Evolutionary conservation across 2,113 vertebrate species (phyloP).

Genomic region (Peromyscus maniculatus): DNA sequence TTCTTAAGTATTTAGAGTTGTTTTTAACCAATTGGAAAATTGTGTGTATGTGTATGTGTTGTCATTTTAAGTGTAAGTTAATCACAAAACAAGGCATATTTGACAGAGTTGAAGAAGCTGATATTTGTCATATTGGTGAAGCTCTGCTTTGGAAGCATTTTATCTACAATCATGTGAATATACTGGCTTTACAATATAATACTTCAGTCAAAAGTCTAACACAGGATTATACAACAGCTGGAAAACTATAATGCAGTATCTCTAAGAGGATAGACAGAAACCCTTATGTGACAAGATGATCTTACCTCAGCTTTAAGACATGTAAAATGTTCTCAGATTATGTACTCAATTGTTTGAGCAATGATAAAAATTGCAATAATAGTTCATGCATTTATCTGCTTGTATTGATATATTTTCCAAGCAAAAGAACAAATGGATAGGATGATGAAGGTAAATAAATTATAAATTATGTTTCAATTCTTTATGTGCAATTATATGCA

Average conservation of each 20-base stretch:
- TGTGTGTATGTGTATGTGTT: neutral
- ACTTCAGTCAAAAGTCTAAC: neutral
- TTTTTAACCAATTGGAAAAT: neutral
- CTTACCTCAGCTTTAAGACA: slow-evolving; percentile 64
- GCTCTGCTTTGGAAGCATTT: neutral
- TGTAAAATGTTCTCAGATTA: slow-evolving; percentile 69
- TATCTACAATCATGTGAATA: neutral
- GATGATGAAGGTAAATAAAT: slow-evolving; percentile 68
- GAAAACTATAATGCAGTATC: neutral
- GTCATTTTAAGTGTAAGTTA: neutral
- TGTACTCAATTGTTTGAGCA: slow-evolving; percentile 74
- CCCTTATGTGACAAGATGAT: slow-evolving; percentile 58
- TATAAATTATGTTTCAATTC: slow-evolving; percentile 69
- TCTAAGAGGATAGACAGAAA: slow-evolving; percentile 54
- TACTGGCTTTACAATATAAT: neutral
- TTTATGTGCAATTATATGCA: slow-evolving; percentile 42
- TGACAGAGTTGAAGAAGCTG: neutral
- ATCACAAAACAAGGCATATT: slow-evolving; percentile 2
- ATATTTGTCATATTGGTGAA: neutral
- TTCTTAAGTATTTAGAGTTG: neutral
- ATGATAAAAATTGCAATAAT: slow-evolving; percentile 76
- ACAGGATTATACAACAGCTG: neutral
- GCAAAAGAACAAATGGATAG: slow-evolving; percentile 66
- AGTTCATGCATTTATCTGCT: slow-evolving; percentile 79
- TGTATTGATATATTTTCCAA: slow-evolving; percentile 76